Evolutionary conservation across 2,888 invertebrate genomes (phyloP), one percentile per base, ranked within the genome.

Genomic region (Tridacna gigas): DNA sequence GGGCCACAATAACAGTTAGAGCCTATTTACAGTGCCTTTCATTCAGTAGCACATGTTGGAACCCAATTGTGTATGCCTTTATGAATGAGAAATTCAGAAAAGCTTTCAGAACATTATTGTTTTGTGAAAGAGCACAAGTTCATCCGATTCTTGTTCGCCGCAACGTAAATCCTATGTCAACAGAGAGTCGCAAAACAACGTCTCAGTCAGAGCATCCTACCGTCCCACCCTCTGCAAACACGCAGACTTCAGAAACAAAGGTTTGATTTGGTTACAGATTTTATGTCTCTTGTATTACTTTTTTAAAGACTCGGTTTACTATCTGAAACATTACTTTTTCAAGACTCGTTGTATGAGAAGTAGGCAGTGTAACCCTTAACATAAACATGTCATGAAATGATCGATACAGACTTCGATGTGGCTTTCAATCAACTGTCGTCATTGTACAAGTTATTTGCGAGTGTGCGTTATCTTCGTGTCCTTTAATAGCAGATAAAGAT

Each of bases 141-240:
- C 97, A 85, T 80, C 90, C 86, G 15, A 51, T 98, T 98, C 20
- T 69, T 18, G 79, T 74, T 22, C 73, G 82, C 5, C 63, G 74
- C 20, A 74, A 83, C 45, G 51, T 60, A 51, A 48, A 63, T 26
- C 77, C 78, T 1, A 25, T 81, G 48, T 85, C 88, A 20, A 79
- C 83, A n/a, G 83, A 85, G n/a, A 83, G 83, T 63, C 76, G 85
- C 13, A 88, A 88, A 69, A 84, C 84, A 12, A 82, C 83, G 0
- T 76, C 88, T 4, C 83, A 85, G 47, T 51, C 79, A 13, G 85
- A 88, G 28, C 66, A 48, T n/a, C 79, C 82, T 0, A 78, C 56
- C 18, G 65, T 26, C 26, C 25, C 71, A 5, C 75, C 65, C 0
- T 74, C 65, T 11, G 74, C 75, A 20, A 82, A 74, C n/a, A 18